A percentile compares a stretch with the other conserved stretches of the same genome.
Conservation (phyloP, 1,140 invertebrate species). For the Spodoptera frugiperda region DNA sequence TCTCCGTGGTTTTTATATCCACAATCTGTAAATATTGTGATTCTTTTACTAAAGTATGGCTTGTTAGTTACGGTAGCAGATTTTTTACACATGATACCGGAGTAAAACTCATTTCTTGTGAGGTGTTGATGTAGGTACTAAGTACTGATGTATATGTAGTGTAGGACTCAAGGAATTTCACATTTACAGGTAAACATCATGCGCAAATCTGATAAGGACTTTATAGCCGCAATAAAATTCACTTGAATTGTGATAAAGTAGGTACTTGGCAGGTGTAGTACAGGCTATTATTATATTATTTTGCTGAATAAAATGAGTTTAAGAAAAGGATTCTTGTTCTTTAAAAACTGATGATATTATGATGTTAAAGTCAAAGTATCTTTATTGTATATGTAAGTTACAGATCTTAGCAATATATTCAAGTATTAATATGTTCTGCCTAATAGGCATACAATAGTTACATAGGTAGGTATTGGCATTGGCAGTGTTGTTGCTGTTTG, state of each 20-base stretch:
- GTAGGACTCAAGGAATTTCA: not conserved
- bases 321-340: too few species aligned
- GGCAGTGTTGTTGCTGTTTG: too few species aligned
- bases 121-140: not conserved
- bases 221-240: slow-evolving; percentile 4
- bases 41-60: slow-evolving; percentile 44
- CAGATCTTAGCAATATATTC: too few species aligned
- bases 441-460: too few species aligned
- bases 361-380: too few species aligned
- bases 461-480: too few species aligned
- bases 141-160: not conserved
- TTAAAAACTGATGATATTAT: too few species aligned
- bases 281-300: slow-evolving; percentile 1
- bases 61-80: slow-evolving; percentile 36
- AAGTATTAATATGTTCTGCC: too few species aligned
- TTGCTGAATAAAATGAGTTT: not conserved
- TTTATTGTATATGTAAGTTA: too few species aligned
- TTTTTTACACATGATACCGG: slow-evolving; percentile 14
- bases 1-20: slow-evolving; percentile 56
- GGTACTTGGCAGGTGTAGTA: slow-evolving; percentile 5
- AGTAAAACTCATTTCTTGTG: not conserved
- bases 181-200: not conserved
- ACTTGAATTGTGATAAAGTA: slow-evolving; percentile 6
- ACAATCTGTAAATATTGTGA: slow-evolving; percentile 64
- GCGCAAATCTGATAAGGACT: slow-evolving; percentile 14